Evolutionary conservation across 2,888 invertebrate species (phyloP).

Genomic region (Drosophila cognata): DNA sequence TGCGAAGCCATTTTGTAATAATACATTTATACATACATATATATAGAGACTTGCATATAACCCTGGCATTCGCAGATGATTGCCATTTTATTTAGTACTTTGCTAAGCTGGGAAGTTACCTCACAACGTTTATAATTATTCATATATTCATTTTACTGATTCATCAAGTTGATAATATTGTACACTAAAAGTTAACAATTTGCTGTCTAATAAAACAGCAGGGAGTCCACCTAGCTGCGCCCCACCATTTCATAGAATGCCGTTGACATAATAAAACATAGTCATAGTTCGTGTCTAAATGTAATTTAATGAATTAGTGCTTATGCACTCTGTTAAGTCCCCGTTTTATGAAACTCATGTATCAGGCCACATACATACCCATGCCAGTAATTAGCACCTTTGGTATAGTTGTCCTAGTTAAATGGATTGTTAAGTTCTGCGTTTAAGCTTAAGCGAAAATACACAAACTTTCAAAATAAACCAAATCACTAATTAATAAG

Average conservation of each 20-base stretch:
- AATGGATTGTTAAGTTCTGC: neutral
- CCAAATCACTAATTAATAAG: neutral
- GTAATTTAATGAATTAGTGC: constrained; percentile 7
- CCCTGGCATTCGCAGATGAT: neutral
- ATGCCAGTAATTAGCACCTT: neutral
- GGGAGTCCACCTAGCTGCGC: neutral
- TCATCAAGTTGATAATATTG: neutral
- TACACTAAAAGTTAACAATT: neutral
- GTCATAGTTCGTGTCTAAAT: neutral
- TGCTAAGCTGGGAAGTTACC: neutral
- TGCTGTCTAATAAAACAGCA: neutral
- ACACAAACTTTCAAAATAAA: neutral
- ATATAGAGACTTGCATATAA: neutral
- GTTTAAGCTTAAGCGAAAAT: neutral
- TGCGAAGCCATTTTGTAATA: constrained; percentile 28
- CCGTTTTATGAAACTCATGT: neutral
- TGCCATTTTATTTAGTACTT: constrained; percentile 13
- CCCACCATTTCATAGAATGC: neutral
- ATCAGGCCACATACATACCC: neutral
- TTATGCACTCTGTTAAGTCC: neutral
- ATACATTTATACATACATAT: neutral
- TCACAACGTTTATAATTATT: neutral
- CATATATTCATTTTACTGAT: neutral
- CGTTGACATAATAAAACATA: constrained; percentile 8
- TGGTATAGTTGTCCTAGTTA: neutral